These are phyloP conservation scores for Spermophilus dauricus DNA, from an alignment of 2,113 vertebrate genomes.

Conservation along the genomic window DNA sequence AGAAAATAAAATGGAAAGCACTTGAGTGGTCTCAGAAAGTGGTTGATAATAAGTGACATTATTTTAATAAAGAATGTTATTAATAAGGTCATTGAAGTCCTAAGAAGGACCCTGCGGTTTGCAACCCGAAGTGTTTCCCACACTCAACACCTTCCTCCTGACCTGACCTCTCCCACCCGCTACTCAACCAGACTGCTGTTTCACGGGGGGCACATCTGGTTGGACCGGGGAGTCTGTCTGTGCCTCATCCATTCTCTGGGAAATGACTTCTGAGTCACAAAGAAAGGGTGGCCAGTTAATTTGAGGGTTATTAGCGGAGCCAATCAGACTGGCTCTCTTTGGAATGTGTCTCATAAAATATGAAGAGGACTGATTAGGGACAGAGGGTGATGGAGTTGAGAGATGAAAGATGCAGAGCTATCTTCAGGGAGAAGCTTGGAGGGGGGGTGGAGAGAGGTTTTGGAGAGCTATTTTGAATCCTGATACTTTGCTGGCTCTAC, in stretches of 20 bases:
- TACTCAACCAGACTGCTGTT: neutral
- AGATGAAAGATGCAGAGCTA: neutral
- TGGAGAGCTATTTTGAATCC: neutral
- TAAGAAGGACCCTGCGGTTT: neutral
- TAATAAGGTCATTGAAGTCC: constrained; percentile 1
- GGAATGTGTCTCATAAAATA: neutral
- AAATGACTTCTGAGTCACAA: neutral
- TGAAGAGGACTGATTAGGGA: neutral
- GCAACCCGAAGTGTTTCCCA: neutral
- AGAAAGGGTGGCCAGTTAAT: neutral
- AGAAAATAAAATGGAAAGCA: constrained; percentile 26
- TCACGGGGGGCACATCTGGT: neutral
- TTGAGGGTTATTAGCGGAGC: neutral
- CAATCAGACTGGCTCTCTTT: neutral
- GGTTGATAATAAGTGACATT: neutral
- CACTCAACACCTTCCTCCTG: neutral
- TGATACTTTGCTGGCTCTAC: neutral
- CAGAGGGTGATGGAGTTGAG: neutral
- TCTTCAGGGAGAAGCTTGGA: neutral
- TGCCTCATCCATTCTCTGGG: neutral
- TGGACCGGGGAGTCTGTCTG: neutral
- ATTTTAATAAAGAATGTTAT: constrained; percentile 4
- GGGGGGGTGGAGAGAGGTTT: neutral
- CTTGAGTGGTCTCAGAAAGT: neutral
- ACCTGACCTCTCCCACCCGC: too few species aligned